Conservation (phyloP, 2,797 vertebrate genomes). For the Taenioides sp. region DNA sequence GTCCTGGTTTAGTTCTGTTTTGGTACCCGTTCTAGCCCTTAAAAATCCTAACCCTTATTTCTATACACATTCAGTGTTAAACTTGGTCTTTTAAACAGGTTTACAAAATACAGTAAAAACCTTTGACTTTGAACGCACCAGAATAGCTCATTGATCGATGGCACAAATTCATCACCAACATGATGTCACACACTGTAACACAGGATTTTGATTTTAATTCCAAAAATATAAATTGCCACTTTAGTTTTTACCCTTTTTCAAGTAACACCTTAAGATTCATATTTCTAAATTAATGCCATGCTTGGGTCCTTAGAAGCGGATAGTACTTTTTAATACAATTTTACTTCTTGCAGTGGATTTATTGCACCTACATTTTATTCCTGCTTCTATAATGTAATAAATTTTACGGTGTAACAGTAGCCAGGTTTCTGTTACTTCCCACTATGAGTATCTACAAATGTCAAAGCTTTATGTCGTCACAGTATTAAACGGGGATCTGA, state of each 20-base stretch:
- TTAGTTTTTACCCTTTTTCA: background rate
- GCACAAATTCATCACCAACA: background rate
- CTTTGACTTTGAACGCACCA: background rate
- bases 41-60: no score
- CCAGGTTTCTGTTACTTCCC: no score
- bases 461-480: no score
- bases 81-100: background rate
- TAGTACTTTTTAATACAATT: background rate
- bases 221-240: background rate
- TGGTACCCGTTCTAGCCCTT: no score
- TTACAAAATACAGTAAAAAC: background rate
- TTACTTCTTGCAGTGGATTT: background rate
- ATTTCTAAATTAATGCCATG: background rate
- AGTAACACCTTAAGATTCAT: background rate
- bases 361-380: no score
- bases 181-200: background rate
- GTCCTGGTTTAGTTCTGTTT: no score
- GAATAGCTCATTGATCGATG: background rate
- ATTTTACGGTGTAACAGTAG: no score
- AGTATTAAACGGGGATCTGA: no score
- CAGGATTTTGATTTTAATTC: background rate
- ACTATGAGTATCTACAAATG: no score
- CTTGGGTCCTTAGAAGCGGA: background rate
- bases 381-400: no score
- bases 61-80: no score